Evolutionary conservation across 2,113 vertebrate species (phyloP).

Genomic region (Ovis canadensis): DNA sequence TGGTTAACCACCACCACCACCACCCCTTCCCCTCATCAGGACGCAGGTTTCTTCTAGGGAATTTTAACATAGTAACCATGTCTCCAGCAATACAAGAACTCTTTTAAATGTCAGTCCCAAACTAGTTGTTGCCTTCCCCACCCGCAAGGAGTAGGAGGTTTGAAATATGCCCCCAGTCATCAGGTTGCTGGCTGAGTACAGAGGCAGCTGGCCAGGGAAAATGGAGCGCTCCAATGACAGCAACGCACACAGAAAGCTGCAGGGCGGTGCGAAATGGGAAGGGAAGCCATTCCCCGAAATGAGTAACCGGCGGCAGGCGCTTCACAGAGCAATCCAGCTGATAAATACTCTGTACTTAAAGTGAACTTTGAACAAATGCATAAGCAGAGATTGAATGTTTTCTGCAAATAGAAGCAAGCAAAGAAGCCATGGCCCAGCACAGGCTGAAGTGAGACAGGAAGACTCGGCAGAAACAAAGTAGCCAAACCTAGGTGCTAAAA

Average conservation of each 20-base stretch:
- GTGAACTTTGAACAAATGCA: slow-evolving; percentile 57
- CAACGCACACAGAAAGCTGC: neutral
- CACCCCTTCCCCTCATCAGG: neutral
- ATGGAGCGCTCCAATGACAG: neutral
- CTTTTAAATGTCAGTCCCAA: neutral
- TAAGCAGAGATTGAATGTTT: slow-evolving; percentile 26
- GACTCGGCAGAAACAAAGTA: neutral
- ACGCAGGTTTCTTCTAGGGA: neutral
- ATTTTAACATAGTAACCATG: neutral
- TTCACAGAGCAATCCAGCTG: slow-evolving; percentile 35
- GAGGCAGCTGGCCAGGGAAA: slow-evolving; percentile 39
- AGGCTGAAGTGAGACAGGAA: neutral
- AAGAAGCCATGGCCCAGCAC: neutral
- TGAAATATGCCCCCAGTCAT: neutral
- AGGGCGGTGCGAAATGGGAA: neutral
- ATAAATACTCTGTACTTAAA: slow-evolving; percentile 42
- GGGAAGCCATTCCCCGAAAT: neutral
- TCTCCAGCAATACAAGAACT: neutral
- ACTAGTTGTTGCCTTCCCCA: neutral
- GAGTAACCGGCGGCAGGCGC: neutral
- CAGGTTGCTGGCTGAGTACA: neutral
- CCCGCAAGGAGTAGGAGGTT: neutral
- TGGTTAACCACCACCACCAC: neutral
- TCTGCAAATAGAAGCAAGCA: neutral
- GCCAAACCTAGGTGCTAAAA: neutral